phyloP scores from a whole-genome alignment of 2,797 vertebrate species.

The Hippoglossus hippoglossus region DNA sequence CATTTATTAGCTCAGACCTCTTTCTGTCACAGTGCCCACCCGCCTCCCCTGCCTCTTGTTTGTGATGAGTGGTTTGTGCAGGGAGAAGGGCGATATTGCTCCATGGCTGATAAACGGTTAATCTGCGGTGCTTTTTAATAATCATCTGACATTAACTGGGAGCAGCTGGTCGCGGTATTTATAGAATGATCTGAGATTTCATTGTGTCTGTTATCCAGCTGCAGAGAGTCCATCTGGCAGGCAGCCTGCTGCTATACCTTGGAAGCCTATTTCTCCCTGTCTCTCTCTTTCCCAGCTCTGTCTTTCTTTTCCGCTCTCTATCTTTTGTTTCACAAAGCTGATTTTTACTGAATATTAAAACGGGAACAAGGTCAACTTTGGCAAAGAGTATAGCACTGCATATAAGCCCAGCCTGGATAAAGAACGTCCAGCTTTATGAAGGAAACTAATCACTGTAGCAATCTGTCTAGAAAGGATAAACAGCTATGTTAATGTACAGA shows the following conservation, averaged over 20 bases:
- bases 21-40: slow-evolving; percentile 21
- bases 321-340: slow-evolving; percentile 36
- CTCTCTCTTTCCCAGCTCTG: slow-evolving; percentile 25
- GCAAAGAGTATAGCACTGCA: neutral
- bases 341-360: slow-evolving; percentile 54
- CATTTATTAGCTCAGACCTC: slow-evolving; percentile 48
- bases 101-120: slow-evolving; percentile 68
- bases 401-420: slow-evolving; percentile 10
- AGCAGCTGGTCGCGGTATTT: slow-evolving; percentile 88
- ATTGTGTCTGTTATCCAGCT: slow-evolving; percentile 86
- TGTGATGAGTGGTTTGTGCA: slow-evolving; percentile 35
- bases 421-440: neutral
- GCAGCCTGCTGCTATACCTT: slow-evolving; percentile 73
- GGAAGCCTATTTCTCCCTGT: slow-evolving; percentile 45
- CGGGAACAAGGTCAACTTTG: slow-evolving; percentile 36
- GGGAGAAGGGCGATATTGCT: slow-evolving; percentile 71
- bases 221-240: slow-evolving; percentile 84
- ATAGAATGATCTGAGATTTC: slow-evolving; percentile 88
- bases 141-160: slow-evolving; percentile 84
- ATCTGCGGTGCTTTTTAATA: slow-evolving; percentile 78
- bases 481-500: no score
- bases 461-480: no score
- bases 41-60: slow-evolving; percentile 21
- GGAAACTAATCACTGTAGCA: neutral
- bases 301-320: slow-evolving; percentile 29